Conservation (phyloP, 1,140 invertebrate species). For the Helicoverpa armigera region DNA sequence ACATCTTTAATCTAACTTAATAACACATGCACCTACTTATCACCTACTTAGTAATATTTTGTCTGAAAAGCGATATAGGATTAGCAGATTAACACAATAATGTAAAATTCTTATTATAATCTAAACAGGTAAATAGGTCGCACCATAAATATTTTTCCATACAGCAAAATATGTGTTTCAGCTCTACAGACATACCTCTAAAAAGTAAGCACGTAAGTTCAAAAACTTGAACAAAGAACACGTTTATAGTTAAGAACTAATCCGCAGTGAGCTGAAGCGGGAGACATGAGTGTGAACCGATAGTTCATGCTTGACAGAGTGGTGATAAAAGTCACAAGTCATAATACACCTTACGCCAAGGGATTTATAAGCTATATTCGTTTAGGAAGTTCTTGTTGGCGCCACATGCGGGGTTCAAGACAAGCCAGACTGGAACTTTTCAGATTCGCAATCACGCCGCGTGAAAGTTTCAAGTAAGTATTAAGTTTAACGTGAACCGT, state of each 20-base stretch:
- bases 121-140: no score
- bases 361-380: slow-evolving; percentile 43
- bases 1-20: no score
- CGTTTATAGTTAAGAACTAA: slow-evolving; percentile 63
- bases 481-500: slow-evolving; percentile 68
- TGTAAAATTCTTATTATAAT: no score
- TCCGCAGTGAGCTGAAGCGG: slow-evolving; percentile 60
- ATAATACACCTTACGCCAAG: slow-evolving; percentile 39
- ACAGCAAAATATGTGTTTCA: slow-evolving; percentile 6
- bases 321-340: slow-evolving; percentile 2
- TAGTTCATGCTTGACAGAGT: slow-evolving; percentile 60
- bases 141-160: neutral
- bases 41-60: no score
- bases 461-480: slow-evolving; percentile 69
- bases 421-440: slow-evolving; percentile 70
- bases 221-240: slow-evolving; percentile 53
- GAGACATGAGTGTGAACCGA: slow-evolving; percentile 65
- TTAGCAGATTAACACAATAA: no score
- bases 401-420: slow-evolving; percentile 59
- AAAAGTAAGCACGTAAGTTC: slow-evolving; percentile 37
- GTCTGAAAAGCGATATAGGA: no score
- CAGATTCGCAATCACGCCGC: slow-evolving; percentile 74
- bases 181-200: neutral
- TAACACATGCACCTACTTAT: no score
- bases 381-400: slow-evolving; percentile 38